Conservation (phyloP, 2,113 vertebrate species). For the Anseranas semipalmata region DNA sequence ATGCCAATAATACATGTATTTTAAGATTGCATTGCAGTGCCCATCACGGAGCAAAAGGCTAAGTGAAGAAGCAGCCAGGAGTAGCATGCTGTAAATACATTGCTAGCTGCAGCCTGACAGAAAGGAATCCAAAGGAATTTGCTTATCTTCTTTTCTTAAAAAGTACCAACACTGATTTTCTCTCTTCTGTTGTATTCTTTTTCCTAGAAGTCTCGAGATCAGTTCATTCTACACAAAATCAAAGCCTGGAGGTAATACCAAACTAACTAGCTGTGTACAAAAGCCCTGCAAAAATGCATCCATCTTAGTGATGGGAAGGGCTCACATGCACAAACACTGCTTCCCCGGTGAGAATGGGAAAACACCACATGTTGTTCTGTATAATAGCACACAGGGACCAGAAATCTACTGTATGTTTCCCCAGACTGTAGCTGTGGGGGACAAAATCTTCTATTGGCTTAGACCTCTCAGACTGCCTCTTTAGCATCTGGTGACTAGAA, state of each 20-base stretch:
- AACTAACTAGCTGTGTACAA: not conserved
- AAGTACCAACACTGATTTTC: not conserved
- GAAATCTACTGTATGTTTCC: not conserved
- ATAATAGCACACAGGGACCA: not conserved
- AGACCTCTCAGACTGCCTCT: not conserved
- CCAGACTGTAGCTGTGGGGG: not conserved
- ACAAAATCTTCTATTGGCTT: constrained; percentile 10
- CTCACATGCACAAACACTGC: not conserved
- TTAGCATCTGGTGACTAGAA: not conserved
- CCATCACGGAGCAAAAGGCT: not conserved
- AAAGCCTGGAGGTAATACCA: not conserved
- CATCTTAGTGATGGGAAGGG: not conserved
- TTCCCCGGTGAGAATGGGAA: not conserved
- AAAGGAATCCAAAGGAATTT: not conserved
- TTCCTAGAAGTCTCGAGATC: not conserved
- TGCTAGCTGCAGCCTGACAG: not conserved
- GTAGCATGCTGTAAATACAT: not conserved
- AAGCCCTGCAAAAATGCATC: not conserved
- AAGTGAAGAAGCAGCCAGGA: not conserved
- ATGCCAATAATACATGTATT: not conserved
- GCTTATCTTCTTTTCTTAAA: not conserved
- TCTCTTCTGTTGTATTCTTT: not conserved
- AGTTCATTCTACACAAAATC: not conserved
- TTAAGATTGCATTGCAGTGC: not conserved
- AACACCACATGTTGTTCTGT: not conserved